A percentile compares a stretch with the other conserved stretches of the same genome.
These are phyloP conservation scores for Crax fasciolata DNA, from an alignment of 2,797 vertebrate species.

Conservation along the genomic window DNA sequence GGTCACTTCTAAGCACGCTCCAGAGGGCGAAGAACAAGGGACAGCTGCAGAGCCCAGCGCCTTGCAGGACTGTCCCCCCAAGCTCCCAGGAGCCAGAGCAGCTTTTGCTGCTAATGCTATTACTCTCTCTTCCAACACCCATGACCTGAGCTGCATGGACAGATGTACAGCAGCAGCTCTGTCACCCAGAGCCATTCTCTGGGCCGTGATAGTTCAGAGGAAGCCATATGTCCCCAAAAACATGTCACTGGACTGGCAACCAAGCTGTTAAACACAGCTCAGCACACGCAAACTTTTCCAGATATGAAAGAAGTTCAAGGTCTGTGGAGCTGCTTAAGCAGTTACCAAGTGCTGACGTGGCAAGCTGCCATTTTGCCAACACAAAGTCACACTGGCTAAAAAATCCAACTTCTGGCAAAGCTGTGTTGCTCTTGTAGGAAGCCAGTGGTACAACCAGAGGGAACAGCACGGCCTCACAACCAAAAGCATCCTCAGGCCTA, in stretches of 20 bases:
- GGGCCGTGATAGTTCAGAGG: fast-evolving
- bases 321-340: neutral
- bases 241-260: neutral
- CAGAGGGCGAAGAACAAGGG: neutral
- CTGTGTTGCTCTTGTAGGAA: neutral
- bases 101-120: neutral
- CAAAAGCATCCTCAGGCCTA: neutral
- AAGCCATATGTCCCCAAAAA: neutral
- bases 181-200: neutral
- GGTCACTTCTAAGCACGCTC: neutral
- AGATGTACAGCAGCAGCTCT: neutral
- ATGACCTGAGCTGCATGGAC: fast-evolving
- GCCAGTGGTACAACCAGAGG: neutral
- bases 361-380: neutral
- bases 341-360: neutral
- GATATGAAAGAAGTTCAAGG: constrained; percentile 2
- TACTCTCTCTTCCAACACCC: neutral
- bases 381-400: neutral
- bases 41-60: neutral
- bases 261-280: neutral
- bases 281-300: neutral
- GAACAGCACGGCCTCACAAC: neutral
- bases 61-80: neutral
- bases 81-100: neutral
- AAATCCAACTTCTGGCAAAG: neutral